These are phyloP conservation scores for Acanthiza pusilla DNA, from an alignment of 2,797 vertebrate species.

Conservation along the genomic window DNA sequence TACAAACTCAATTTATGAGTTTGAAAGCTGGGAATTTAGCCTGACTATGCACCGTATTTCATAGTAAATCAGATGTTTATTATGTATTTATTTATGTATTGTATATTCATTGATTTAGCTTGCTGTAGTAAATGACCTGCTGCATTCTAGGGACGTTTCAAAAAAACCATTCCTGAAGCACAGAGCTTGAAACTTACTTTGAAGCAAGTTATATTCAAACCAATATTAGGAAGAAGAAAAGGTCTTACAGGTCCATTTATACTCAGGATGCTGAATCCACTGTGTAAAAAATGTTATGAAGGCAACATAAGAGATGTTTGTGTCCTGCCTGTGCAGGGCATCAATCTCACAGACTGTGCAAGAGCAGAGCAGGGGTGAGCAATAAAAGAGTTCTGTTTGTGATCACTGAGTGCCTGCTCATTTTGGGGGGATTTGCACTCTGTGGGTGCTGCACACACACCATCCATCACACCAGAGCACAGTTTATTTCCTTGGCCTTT, in stretches of 20 bases:
- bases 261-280: background rate
- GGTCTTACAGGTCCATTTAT: background rate
- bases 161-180: background rate
- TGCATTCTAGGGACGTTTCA: background rate
- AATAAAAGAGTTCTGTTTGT: background rate
- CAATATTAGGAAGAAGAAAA: background rate
- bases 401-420: background rate
- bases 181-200: background rate
- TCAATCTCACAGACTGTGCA: background rate
- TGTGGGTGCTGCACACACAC: background rate
- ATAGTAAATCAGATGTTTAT: background rate
- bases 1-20: constrained; percentile 14
- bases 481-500: background rate
- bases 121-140: background rate
- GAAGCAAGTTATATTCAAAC: background rate
- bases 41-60: background rate
- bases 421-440: background rate
- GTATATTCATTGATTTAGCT: background rate
- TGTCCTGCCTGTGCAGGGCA: background rate
- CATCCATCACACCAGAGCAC: background rate
- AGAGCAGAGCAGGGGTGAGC: background rate
- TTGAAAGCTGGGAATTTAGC: constrained; percentile 4
- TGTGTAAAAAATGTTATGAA: background rate
- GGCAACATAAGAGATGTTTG: background rate
- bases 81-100: background rate